Conservation (phyloP, 2,797 vertebrate species). For the Todus mexicanus region DNA sequence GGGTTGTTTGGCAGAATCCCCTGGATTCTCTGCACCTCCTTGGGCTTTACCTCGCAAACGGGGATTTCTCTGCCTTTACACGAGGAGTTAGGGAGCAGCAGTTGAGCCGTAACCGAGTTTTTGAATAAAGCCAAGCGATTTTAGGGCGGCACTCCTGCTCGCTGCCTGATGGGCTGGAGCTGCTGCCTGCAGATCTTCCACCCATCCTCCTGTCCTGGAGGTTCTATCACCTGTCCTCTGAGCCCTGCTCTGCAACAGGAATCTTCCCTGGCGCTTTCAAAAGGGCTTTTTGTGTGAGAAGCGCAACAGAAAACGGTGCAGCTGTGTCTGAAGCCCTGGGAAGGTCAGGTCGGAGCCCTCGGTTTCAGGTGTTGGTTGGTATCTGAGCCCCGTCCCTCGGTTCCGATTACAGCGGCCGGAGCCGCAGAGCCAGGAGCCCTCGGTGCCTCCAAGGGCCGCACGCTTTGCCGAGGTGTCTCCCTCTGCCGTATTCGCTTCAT, state of each 20-base stretch:
- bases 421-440: neutral
- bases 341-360: neutral
- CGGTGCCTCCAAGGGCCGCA: neutral
- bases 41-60: neutral
- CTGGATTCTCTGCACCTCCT: neutral
- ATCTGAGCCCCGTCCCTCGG: neutral
- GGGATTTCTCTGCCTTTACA: neutral
- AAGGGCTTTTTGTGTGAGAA: neutral
- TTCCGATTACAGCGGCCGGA: neutral
- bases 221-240: neutral
- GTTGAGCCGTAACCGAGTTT: neutral
- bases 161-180: neutral
- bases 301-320: neutral
- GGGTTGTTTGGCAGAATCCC: neutral
- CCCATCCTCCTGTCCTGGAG: neutral
- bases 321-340: neutral
- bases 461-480: neutral
- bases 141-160: neutral
- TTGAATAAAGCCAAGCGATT: neutral
- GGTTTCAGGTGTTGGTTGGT: neutral
- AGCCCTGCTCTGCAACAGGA: rapidly evolving
- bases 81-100: neutral
- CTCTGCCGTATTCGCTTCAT: neutral
- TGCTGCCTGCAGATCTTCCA: neutral
- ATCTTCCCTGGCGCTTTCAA: neutral